Evolutionary conservation across 1,140 invertebrate genomes (phyloP).

Genomic region (Lerema accius): DNA sequence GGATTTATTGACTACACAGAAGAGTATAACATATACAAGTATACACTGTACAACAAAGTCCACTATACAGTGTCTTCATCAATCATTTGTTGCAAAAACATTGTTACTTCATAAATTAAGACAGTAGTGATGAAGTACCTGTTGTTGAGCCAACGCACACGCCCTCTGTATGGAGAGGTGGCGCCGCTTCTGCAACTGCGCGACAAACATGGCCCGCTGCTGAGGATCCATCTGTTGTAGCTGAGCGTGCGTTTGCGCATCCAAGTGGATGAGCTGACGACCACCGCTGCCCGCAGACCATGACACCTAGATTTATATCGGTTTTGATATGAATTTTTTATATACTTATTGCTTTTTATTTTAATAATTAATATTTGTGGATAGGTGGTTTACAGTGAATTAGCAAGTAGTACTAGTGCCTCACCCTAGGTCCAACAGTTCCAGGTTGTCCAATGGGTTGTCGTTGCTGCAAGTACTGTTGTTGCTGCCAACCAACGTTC

Average conservation of each 20-base stretch:
- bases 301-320: constrained; percentile 75
- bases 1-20: too few relatives aligned
- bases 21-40: too few relatives aligned
- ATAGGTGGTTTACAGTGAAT: constrained; percentile 4
- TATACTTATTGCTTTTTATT: too few relatives aligned
- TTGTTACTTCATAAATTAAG: too few relatives aligned
- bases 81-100: too few relatives aligned
- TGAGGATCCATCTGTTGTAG: constrained; percentile 91
- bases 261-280: constrained; percentile 88
- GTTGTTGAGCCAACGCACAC: constrained; percentile 11
- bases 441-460: constrained; percentile 74
- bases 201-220: constrained; percentile 89
- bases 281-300: constrained; percentile 74
- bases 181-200: constrained; percentile 88
- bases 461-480: constrained; percentile 74
- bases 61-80: too few relatives aligned
- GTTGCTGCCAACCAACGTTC: constrained; percentile 74
- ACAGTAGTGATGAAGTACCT: too few relatives aligned
- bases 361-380: too few relatives aligned
- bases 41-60: too few relatives aligned
- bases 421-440: constrained; percentile 75
- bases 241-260: constrained; percentile 92
- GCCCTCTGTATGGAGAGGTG: constrained; percentile 81
- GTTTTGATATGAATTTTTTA: too few relatives aligned
- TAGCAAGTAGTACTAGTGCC: too few relatives aligned